phyloP scores from a whole-genome alignment of 2,113 vertebrate species.

The Anhinga rufa region DNA sequence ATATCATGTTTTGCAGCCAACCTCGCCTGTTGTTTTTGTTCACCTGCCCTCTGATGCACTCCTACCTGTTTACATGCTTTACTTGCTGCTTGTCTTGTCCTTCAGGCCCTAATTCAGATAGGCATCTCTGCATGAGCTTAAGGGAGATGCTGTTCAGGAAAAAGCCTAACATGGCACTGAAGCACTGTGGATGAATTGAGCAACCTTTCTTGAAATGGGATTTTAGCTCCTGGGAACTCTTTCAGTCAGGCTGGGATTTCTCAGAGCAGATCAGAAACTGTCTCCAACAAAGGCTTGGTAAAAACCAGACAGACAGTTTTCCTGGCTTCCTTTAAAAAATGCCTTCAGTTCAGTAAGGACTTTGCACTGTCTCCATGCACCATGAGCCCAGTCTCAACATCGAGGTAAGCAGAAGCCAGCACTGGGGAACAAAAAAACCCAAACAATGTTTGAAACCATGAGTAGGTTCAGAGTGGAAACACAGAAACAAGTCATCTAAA shows the following conservation, averaged over 20 bases:
- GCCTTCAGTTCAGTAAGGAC: background rate
- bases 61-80: background rate
- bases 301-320: background rate
- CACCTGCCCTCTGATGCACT: background rate
- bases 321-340: background rate
- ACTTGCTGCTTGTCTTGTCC: background rate
- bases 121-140: background rate
- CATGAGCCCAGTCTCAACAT: background rate
- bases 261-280: background rate
- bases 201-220: background rate
- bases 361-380: background rate
- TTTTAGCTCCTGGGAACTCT: background rate
- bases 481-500: background rate
- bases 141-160: background rate
- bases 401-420: background rate
- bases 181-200: background rate
- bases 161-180: background rate
- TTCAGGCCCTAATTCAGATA: background rate
- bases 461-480: background rate
- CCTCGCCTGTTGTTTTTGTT: background rate
- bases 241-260: background rate
- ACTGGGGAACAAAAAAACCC: background rate
- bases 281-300: background rate
- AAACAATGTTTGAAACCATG: background rate
- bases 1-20: background rate